phyloP scores from a whole-genome alignment of 2,888 invertebrate species.

The Tipula helvola region DNA sequence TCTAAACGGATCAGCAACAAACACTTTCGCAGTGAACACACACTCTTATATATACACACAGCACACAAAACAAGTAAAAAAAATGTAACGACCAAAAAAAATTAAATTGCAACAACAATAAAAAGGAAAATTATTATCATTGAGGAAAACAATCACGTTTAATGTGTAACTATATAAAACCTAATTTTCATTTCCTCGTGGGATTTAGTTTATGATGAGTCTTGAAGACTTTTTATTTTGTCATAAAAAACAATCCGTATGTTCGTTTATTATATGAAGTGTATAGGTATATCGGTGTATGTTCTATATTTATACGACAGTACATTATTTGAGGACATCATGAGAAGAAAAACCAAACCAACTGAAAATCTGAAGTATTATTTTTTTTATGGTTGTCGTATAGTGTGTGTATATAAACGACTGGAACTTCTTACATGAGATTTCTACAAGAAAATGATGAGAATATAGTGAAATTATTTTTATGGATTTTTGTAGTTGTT shows the following conservation, averaged over 20 bases:
- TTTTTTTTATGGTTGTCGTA: neutral
- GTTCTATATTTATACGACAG: neutral
- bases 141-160: slow-evolving; percentile 19
- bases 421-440: neutral
- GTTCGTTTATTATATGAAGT: neutral
- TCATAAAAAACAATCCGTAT: neutral
- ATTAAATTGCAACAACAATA: neutral
- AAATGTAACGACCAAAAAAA: neutral
- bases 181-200: slow-evolving; percentile 19
- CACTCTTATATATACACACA: no score
- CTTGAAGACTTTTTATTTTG: neutral
- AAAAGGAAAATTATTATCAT: slow-evolving; percentile 13
- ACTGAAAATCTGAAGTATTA: neutral
- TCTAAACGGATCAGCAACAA: neutral
- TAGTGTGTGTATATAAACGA: neutral
- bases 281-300: neutral
- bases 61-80: neutral
- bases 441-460: neutral
- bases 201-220: slow-evolving; percentile 18
- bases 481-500: neutral
- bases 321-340: neutral
- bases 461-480: neutral
- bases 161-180: slow-evolving; percentile 20
- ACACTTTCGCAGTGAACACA: neutral
- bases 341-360: neutral